Evolutionary conservation across 1,140 invertebrate species (phyloP).

Genomic region (Caenorhabditis latens): DNA sequence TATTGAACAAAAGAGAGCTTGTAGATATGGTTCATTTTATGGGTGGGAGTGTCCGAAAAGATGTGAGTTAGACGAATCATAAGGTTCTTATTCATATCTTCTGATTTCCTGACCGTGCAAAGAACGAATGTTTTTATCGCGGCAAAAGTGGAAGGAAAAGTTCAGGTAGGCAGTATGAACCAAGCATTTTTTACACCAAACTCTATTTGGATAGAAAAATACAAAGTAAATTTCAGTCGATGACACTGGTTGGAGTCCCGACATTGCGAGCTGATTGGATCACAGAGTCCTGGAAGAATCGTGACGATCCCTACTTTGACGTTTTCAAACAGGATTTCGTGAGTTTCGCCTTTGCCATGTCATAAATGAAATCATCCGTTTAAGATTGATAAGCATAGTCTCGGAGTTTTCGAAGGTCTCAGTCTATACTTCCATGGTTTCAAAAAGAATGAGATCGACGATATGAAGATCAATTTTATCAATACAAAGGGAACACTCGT

Average conservation of each 20-base stretch:
- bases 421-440: slow-evolving; percentile 90
- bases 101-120: slow-evolving; percentile 21
- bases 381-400: slow-evolving; percentile 81
- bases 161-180: slow-evolving; percentile 1
- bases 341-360: background rate
- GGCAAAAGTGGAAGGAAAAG: slow-evolving; percentile 24
- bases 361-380: background rate
- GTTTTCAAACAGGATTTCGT: slow-evolving; percentile 28
- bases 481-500: slow-evolving; percentile 42
- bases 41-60: slow-evolving; percentile 88
- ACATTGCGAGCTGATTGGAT: slow-evolving; percentile 91
- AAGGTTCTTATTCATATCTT: background rate
- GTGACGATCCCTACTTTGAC: slow-evolving; percentile 81
- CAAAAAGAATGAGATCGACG: slow-evolving; percentile 87
- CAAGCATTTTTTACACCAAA: too few relatives aligned
- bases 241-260: slow-evolving; percentile 86
- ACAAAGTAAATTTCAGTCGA: slow-evolving; percentile 85
- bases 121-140: slow-evolving; percentile 36
- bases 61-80: too few relatives aligned
- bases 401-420: slow-evolving; percentile 89
- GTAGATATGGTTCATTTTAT: slow-evolving; percentile 90
- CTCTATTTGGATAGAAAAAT: too few relatives aligned
- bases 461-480: slow-evolving; percentile 83
- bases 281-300: slow-evolving; percentile 84
- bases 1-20: slow-evolving; percentile 79